Evolutionary conservation across 2,113 vertebrate species (phyloP).

Genomic region (Sinocyclocheilus grahami): DNA sequence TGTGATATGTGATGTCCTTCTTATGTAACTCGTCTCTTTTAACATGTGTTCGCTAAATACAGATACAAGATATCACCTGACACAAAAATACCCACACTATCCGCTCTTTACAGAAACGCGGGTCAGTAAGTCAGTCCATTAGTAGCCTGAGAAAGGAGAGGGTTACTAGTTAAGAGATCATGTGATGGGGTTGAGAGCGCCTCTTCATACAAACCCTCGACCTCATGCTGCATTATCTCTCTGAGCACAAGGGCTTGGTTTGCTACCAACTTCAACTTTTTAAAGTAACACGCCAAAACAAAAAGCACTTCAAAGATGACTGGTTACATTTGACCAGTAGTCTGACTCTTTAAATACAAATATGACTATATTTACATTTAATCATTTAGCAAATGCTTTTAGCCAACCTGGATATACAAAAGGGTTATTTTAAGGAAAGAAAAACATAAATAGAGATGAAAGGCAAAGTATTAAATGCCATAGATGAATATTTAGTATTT

Average conservation of each 20-base stretch:
- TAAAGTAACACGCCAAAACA: background rate
- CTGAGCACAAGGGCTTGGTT: background rate
- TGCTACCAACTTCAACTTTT: constrained; percentile 6
- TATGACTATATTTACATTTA: background rate
- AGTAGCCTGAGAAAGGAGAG: background rate
- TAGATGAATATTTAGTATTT: too few relatives aligned
- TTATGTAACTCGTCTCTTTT: constrained; percentile 18
- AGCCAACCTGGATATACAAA: too few relatives aligned
- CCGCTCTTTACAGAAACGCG: background rate
- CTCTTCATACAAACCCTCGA: constrained; percentile 1
- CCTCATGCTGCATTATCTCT: constrained; percentile 28
- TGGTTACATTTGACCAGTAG: background rate
- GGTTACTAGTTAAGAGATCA: background rate
- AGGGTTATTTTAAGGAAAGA: too few relatives aligned
- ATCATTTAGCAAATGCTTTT: too few relatives aligned
- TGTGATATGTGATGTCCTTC: background rate
- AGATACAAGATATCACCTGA: constrained; percentile 25
- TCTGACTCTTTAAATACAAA: background rate
- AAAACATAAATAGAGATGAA: too few relatives aligned
- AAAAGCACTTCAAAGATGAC: background rate
- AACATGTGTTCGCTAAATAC: background rate
- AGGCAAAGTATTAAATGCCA: too few relatives aligned
- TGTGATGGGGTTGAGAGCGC: constrained; percentile 1
- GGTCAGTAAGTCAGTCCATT: constrained; percentile 50
- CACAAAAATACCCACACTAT: background rate